phyloP scores from a whole-genome alignment of 2,888 invertebrate species.

The Lypha dubia region DNA sequence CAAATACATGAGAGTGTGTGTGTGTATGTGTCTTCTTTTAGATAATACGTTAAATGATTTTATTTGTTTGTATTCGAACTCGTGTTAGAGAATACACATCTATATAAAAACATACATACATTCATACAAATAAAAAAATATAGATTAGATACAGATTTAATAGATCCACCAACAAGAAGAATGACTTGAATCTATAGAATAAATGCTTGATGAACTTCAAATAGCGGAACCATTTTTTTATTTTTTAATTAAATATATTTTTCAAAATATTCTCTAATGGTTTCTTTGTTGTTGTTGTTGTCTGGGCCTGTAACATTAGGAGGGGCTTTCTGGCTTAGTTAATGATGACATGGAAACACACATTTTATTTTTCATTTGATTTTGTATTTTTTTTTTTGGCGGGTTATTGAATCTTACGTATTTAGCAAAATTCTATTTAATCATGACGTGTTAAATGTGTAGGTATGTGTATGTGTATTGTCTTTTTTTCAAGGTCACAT shows the following conservation, averaged over 20 bases:
- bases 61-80: slow-evolving; percentile 16
- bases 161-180: not conserved
- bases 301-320: not conserved
- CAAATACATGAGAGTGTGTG: slow-evolving; percentile 40
- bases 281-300: too few relatives aligned
- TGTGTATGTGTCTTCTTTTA: not conserved
- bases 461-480: too few relatives aligned
- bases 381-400: not conserved
- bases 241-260: slow-evolving; percentile 37
- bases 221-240: slow-evolving; percentile 66
- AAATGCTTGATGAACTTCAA: slow-evolving; percentile 66
- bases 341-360: slow-evolving; percentile 48
- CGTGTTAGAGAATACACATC: slow-evolving; percentile 21
- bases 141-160: slow-evolving; percentile 41
- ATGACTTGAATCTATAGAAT: not conserved
- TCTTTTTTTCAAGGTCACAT: slow-evolving; percentile 3
- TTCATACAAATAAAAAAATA: not conserved
- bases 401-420: slow-evolving; percentile 34
- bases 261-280: not conserved
- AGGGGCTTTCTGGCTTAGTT: slow-evolving; percentile 5
- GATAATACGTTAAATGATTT: slow-evolving; percentile 32
- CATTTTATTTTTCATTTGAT: not conserved
- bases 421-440: slow-evolving; percentile 2
- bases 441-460: too few relatives aligned
- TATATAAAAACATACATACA: too few relatives aligned